Evolutionary conservation across 2,888 invertebrate species (phyloP).

Genomic region (Aplocera efformata): DNA sequence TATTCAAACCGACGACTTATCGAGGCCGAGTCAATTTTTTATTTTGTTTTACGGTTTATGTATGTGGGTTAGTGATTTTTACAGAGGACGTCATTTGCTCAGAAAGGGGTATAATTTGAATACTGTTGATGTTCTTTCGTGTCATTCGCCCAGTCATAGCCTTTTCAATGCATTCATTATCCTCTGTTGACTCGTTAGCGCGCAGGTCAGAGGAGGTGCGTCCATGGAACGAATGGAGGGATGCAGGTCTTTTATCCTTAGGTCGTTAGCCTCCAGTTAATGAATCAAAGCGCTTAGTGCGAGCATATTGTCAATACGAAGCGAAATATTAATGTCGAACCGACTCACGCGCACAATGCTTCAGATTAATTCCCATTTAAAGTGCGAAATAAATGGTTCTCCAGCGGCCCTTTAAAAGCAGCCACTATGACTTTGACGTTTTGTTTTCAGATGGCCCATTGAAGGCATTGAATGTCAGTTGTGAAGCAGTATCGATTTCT

Average conservation of each 20-base stretch:
- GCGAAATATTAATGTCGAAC: conserved; percentile 65
- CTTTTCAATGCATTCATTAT: conserved; percentile 70
- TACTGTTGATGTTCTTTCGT: conserved; percentile 40
- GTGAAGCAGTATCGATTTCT: conserved; percentile 43
- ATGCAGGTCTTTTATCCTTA: conserved; percentile 66
- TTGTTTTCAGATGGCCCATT: conserved; percentile 35
- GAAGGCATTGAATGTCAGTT: conserved; percentile 36
- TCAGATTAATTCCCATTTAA: conserved; percentile 71
- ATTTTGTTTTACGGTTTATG: conserved; percentile 54
- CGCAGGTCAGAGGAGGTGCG: conserved; percentile 65
- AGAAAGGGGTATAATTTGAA: conserved; percentile 43
- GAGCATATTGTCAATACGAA: conserved; percentile 70
- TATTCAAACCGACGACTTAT: conserved; percentile 61
- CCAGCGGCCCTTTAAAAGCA: conserved; percentile 38
- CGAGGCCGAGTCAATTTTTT: conserved; percentile 55
- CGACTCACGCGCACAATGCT: conserved; percentile 54
- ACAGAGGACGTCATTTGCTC: conserved; percentile 45
- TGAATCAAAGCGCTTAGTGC: conserved; percentile 68
- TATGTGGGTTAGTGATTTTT: conserved; percentile 62
- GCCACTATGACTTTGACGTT: conserved; percentile 39
- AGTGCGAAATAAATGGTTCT: conserved; percentile 64
- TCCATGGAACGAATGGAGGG: conserved; percentile 65
- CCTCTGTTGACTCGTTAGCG: conserved; percentile 68
- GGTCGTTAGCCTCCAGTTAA: conserved; percentile 74
- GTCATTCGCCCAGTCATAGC: conserved; percentile 56